Base-by-base conservation (phyloP, 2,888 invertebrate species). In the Drosophila vallismaia region DNA sequence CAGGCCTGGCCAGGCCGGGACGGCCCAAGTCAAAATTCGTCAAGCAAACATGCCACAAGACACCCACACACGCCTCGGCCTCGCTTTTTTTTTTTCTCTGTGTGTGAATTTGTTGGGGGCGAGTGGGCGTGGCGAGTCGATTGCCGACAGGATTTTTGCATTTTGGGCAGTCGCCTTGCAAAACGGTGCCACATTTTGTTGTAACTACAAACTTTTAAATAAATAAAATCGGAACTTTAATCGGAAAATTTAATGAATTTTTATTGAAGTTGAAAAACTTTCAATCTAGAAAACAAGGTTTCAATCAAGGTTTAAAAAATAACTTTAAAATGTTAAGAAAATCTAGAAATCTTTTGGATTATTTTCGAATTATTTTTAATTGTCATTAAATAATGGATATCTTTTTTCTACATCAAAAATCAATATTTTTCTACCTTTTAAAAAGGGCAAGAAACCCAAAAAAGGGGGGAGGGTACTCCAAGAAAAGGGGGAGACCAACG, bases 21-120 rank as follows among this genome's bases (percentile, higher is more conserved):
- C 54, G 38, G 40, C 55, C 36, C 68, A 54, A 75, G 63, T 68
- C 71, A 88, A 87, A 83, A 83, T 87, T 83, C 86, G 86, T 83
- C 86, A 88, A 38, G 66, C 48, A 68, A 76, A 71, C 75, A 74
- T 77, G 81, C 49, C 54, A 82, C 76, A 64, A 68, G 71, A 82
- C 82, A 75, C 88, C 82, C 88, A 82, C 82, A 75, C 79, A 58
- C 64, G 7, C 31, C 44, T 55, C 42, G 42, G 28, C 28, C 52
- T 36, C 4, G 33, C 33, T 4, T 10, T 33, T 33, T 4, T 10
- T 33, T 33, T 19, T 2, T 19, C 19, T 19, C 19, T 19, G n/a
- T 19, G 26, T 62, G 40, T 71, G 38, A 28, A 44, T 44, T 45
- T 45, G 36, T 33, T 36, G 52, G 66, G 81, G 81, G 76, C 74